Evolutionary conservation across 1,140 invertebrate genomes (phyloP), one percentile per base, ranked within the genome.

Genomic region (Vanessa atalanta): DNA sequence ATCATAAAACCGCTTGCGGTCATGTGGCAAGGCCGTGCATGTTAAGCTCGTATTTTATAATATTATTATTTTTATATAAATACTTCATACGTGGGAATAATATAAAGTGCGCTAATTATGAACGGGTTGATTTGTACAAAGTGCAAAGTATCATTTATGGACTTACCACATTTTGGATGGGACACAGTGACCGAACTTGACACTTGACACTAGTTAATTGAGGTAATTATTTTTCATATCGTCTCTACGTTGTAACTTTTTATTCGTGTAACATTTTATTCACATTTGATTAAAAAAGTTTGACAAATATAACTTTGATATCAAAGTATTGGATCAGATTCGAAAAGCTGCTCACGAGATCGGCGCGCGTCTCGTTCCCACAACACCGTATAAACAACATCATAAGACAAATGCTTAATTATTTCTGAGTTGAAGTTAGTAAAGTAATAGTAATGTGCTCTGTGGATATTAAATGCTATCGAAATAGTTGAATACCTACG

Each of bases 301-400:
- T 7, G 23, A 20, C 23, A 26, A 23, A 57, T 57, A 26, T 26
- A 3, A 3, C 3, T 12, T 13, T 12, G 9, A 26, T 57, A 53
- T 53, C 50, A 9, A 26, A 57, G 23, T 23, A 13, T 9, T 11
- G 12, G 8, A 57, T 23, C 23, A 57, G 53, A 23, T 57, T 23
- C 9, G 16, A 26, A 31, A 43, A 47, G 7, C 37, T 51, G 66
- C 53, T 47, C 37, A 31, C 57, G 31, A 69, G 66, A 69, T 47
- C 50, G 23, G 61, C 72, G 60, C 50, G 26, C 60, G 65, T 12
- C 26, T 26, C 43, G 48, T 63, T 47, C n/a, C 48, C 50, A 47
- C 15, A 60, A 73, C 43, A 26, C 65, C 65, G 23, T 72, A 66
- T 77, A 70, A 77, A 73, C 70, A 73, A 72, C 70, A 60, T 51